Evolutionary conservation across 2,888 invertebrate species (phyloP).

Genomic region (Lissocephala sabroskyi): DNA sequence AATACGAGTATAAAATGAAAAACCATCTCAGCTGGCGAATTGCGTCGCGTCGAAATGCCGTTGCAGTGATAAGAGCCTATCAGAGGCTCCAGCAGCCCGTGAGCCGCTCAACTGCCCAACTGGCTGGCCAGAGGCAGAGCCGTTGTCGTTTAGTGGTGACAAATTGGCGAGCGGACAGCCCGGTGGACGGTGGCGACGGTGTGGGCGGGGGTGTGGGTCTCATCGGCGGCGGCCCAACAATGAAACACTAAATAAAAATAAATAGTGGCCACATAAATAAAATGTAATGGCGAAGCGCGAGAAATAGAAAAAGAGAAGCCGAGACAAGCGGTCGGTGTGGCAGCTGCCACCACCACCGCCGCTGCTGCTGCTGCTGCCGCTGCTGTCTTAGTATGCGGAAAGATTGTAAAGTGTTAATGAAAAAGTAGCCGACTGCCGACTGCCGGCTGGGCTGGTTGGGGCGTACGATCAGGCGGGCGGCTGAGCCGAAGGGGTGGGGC

Average conservation of each 20-base stretch:
- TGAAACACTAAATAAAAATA: constrained; percentile 44
- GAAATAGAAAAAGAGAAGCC: constrained; percentile 1
- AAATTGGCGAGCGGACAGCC: constrained; percentile 37
- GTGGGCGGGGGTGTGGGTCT: not conserved
- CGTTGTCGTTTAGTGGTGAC: constrained; percentile 26
- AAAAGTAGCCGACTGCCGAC: constrained; percentile 49
- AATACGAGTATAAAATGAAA: constrained; percentile 4
- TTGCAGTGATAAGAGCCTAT: constrained; percentile 13
- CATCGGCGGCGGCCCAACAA: constrained; percentile 30
- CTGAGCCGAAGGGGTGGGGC: too few species aligned
- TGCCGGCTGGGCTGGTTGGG: too few species aligned
- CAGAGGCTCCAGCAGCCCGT: too few species aligned
- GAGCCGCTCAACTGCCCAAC: too few species aligned
- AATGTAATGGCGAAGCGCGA: constrained; percentile 35
- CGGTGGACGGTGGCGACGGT: not conserved
- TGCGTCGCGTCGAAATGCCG: constrained; percentile 30
- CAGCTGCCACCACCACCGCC: not conserved
- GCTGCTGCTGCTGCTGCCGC: not conserved
- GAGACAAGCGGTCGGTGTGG: not conserved
- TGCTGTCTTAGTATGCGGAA: constrained; percentile 32
- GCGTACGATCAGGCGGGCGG: too few species aligned
- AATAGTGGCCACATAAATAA: constrained; percentile 44
- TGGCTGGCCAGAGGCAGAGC: too few species aligned
- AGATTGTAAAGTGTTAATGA: constrained; percentile 64
- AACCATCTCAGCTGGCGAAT: constrained; percentile 24